Percentiles rank a stretch among this genome's conserved stretches.
phyloP scores from a whole-genome alignment of 2,888 invertebrate species.

The Lycaena phlaeas region DNA sequence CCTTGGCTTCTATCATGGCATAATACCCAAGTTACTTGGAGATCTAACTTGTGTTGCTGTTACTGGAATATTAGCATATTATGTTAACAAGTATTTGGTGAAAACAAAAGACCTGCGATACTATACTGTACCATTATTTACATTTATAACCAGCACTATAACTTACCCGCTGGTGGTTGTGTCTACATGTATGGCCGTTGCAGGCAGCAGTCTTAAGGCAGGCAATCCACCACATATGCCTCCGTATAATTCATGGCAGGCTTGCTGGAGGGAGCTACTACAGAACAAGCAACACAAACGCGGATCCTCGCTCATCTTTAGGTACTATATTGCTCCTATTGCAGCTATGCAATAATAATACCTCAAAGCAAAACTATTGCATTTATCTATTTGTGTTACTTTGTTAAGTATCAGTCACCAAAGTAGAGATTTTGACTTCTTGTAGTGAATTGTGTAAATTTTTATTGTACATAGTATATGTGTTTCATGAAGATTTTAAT shows the following conservation, averaged over 20 bases:
- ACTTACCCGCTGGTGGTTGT: slow-evolving; percentile 96
- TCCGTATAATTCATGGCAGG: slow-evolving; percentile 83
- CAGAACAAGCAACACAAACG: slow-evolving; percentile 85
- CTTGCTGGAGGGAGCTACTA: slow-evolving; percentile 87
- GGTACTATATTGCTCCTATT: slow-evolving; percentile 75
- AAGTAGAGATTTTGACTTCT: slow-evolving; percentile 51
- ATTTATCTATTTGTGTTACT: slow-evolving; percentile 59
- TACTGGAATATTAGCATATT: slow-evolving; percentile 82
- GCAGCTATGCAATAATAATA: slow-evolving; percentile 49
- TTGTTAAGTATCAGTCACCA: slow-evolving; percentile 68
- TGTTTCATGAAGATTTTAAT: slow-evolving; percentile 57
- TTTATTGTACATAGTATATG: slow-evolving; percentile 65
- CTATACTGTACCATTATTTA: slow-evolving; percentile 69
- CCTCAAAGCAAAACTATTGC: slow-evolving; percentile 36
- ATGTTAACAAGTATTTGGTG: slow-evolving; percentile 85
- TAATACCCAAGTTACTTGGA: slow-evolving; percentile 89
- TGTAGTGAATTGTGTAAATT: slow-evolving; percentile 43
- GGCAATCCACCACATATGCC: slow-evolving; percentile 91
- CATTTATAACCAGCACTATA: slow-evolving; percentile 85
- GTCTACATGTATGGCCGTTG: slow-evolving; percentile 91
- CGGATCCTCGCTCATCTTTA: slow-evolving; percentile 87
- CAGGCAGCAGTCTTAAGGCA: slow-evolving; percentile 83
- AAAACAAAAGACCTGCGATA: slow-evolving; percentile 78
- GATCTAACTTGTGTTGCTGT: slow-evolving; percentile 86
- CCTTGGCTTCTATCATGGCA: slow-evolving; percentile 88